phyloP scores from a whole-genome alignment of 92 coral and sea anemone species.

The Isaurus tuberculatus region DNA sequence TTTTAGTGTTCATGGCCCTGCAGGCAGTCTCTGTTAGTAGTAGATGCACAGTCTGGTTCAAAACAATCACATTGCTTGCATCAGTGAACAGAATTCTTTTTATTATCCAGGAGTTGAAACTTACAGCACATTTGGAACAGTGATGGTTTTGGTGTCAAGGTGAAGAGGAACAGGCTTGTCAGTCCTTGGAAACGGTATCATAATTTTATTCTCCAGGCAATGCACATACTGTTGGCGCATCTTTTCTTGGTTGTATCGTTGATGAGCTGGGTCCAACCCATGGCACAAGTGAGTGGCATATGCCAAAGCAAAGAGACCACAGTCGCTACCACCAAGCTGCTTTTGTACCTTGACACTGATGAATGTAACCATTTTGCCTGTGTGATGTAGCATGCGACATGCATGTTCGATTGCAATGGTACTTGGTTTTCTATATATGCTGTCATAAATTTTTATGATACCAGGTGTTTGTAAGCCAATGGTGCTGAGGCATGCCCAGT shows the following conservation, averaged over 20 bases:
- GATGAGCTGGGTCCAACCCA: constrained; percentile 11
- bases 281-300: background rate
- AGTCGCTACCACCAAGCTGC: background rate
- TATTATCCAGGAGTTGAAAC: constrained; percentile 16
- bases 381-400: background rate
- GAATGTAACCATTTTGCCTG: background rate
- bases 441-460: background rate
- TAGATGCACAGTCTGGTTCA: constrained; percentile 19
- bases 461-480: background rate
- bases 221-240: constrained; percentile 6
- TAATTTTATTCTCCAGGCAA: constrained; percentile 22
- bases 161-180: constrained; percentile 24
- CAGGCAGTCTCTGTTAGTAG: background rate
- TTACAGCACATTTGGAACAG: constrained; percentile 8
- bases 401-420: background rate
- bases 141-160: constrained; percentile 20
- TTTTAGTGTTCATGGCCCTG: background rate
- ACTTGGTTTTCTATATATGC: background rate
- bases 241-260: background rate
- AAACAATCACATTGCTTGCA: constrained; percentile 12
- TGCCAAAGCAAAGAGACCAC: constrained; percentile 6
- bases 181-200: constrained; percentile 10
- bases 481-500: constrained; percentile 4
- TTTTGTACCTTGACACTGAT: constrained; percentile 3
- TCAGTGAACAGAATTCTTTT: constrained; percentile 15